Evolutionary conservation across 2,888 invertebrate genomes (phyloP).

Genomic region (Lymantria monacha): DNA sequence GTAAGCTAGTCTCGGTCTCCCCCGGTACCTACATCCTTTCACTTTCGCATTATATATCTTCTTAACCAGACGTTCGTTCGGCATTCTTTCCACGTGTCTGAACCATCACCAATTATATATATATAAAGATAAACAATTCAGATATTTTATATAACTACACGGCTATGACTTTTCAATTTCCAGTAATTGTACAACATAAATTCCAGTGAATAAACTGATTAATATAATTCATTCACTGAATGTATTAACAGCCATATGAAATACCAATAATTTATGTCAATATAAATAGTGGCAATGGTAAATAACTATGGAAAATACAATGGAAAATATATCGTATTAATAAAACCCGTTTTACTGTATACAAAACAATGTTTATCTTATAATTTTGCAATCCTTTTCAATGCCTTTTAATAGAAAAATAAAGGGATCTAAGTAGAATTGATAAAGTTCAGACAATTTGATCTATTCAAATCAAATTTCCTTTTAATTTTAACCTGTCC

Average conservation of each 20-base stretch:
- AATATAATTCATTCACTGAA: conserved; percentile 27
- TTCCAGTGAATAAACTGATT: conserved; percentile 8
- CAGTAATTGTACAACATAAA: too few relatives aligned
- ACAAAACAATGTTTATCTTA: neutral
- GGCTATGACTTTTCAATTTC: too few relatives aligned
- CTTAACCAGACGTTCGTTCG: too few relatives aligned
- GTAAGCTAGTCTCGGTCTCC: too few relatives aligned
- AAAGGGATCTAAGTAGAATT: conserved; percentile 35
- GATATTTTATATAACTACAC: too few relatives aligned
- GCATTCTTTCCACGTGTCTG: too few relatives aligned
- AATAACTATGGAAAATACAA: conserved; percentile 16
- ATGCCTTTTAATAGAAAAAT: conserved; percentile 35
- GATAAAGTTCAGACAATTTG: conserved; percentile 56
- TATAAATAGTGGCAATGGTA: conserved; percentile 17
- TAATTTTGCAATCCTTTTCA: neutral
- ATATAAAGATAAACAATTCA: too few relatives aligned
- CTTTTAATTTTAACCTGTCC: conserved; percentile 71
- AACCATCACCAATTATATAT: too few relatives aligned
- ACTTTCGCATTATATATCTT: too few relatives aligned
- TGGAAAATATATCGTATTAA: conserved; percentile 18
- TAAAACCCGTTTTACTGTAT: conserved; percentile 12
- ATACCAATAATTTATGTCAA: conserved; percentile 16
- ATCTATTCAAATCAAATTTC: conserved; percentile 72
- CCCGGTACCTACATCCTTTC: too few relatives aligned
- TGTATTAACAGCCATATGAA: conserved; percentile 19